Percentiles rank a stretch among this genome's conserved stretches.
These are phyloP conservation scores for Pachycephala philippinensis DNA, from an alignment of 2,113 vertebrate species.

Conservation along the genomic window DNA sequence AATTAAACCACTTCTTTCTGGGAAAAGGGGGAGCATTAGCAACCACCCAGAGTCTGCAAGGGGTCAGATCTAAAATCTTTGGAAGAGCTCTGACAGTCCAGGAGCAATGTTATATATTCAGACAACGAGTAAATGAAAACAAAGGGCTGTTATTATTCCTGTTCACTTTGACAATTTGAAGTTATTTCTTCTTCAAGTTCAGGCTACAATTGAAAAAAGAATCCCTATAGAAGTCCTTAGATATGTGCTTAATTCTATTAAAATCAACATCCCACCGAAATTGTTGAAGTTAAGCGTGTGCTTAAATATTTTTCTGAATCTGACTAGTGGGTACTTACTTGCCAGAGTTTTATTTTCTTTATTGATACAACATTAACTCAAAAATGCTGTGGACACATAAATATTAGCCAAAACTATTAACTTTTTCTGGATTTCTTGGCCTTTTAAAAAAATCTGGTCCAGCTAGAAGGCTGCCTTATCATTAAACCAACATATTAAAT, in stretches of 20 bases:
- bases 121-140: not conserved
- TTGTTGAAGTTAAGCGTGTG: not conserved
- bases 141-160: not conserved
- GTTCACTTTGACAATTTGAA: not conserved
- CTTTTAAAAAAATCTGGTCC: conserved; percentile 13
- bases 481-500: conserved; percentile 68
- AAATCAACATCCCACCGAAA: conserved; percentile 7
- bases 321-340: not conserved
- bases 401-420: conserved; percentile 26
- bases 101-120: not conserved
- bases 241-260: not conserved
- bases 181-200: conserved; percentile 1
- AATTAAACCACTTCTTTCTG: conserved; percentile 9
- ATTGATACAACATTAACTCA: not conserved
- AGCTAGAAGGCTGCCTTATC: conserved; percentile 64
- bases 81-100: not conserved
- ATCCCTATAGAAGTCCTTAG: not conserved
- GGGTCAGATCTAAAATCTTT: not conserved
- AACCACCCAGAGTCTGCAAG: not conserved
- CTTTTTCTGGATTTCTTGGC: conserved; percentile 26
- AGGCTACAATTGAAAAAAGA: not conserved
- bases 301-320: not conserved
- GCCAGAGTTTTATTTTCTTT: conserved; percentile 3
- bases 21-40: not conserved
- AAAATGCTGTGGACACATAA: not conserved